Percentiles rank a stretch among this genome's conserved stretches.
Evolutionary conservation across 2,113 vertebrate genomes (phyloP).

Genomic region (Pelmatolapia mariae): DNA sequence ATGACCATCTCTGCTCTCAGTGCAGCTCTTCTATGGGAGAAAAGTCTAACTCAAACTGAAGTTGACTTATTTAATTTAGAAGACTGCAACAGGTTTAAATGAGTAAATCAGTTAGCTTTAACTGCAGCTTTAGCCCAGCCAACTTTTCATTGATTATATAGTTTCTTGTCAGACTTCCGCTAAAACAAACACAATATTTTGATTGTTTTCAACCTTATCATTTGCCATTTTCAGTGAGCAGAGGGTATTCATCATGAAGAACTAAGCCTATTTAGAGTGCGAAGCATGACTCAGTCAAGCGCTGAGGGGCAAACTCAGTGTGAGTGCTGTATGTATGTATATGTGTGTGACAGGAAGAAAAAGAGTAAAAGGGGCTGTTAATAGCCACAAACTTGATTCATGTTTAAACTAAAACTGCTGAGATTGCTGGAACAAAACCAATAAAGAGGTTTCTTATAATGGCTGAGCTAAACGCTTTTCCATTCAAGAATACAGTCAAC

Average conservation of each 20-base stretch:
- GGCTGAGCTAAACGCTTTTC: slow-evolving; percentile 26
- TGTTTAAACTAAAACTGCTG: slow-evolving; percentile 46
- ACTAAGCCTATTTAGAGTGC: background rate
- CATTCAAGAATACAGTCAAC: slow-evolving; percentile 42
- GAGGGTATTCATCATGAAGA: background rate
- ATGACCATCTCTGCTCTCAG: background rate
- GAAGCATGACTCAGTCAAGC: background rate
- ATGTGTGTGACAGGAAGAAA: background rate
- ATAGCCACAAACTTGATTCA: background rate
- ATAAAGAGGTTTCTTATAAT: background rate
- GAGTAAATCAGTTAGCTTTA: background rate
- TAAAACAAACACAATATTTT: background rate
- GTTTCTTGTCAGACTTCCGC: background rate
- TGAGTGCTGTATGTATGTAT: background rate
- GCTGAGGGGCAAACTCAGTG: background rate
- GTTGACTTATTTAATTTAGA: background rate
- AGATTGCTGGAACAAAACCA: slow-evolving; percentile 18
- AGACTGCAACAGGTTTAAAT: background rate
- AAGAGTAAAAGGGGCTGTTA: background rate
- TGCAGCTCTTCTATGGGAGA: background rate
- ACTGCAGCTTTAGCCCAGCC: background rate
- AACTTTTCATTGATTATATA: background rate
- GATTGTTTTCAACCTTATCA: background rate
- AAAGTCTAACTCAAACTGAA: background rate
- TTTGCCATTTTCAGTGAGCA: background rate